Evolutionary conservation across 37 sponge, comb jelly and placozoan genomes (phyloP), one percentile per base, ranked within the genome.

Genomic region (Chondrosia reniformis): DNA sequence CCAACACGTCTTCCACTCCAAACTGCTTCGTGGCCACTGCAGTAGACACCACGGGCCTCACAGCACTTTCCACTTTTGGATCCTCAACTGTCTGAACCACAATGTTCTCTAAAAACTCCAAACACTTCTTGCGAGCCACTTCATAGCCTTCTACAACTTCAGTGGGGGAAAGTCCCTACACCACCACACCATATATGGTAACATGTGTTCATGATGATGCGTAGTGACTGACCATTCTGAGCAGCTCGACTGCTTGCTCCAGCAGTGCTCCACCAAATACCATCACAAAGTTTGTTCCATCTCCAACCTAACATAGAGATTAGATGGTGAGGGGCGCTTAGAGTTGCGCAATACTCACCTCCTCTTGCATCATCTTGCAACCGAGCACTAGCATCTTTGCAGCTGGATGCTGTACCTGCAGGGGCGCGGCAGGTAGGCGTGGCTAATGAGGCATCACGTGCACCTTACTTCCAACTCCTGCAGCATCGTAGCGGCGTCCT

Each of bases 231-330:
- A 81, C 83, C 94, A 94, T 91, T 25, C 91, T 66, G 25, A 98
- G 72, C 64, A 98, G 83, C 3, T 86, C 95, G 41, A 92, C 95
- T 10, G 95, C 99, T 33, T 86, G 76, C 31, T 85, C 83, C 84
- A 98, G 67, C 72, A 98, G 75, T 1, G 93, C 91, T n/a, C 98
- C 99, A 58, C 88, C 84, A 63, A 98, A 76, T 69, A 98, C 75
- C 75, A 98, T 76, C 40, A 98, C 95, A 86, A 98, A 92, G 85
- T 98, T 98, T 27, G 99, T 95, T 0, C 99, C 99, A 81, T 98
- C 99, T 38, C 99, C 99, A 76, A 90, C 80, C 94, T 93, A 33
- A 1, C 27, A 55, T 22, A 69, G 33, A 36, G 5, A 44, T 30
- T 69, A 34, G 41, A 36, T 22, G 6, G 17, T 5, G 30, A 12